A percentile compares a stretch with the other conserved stretches of the same genome.
These are phyloP conservation scores for Pelecanoides urinatrix DNA, from an alignment of 2,113 vertebrate species.

Conservation along the genomic window DNA sequence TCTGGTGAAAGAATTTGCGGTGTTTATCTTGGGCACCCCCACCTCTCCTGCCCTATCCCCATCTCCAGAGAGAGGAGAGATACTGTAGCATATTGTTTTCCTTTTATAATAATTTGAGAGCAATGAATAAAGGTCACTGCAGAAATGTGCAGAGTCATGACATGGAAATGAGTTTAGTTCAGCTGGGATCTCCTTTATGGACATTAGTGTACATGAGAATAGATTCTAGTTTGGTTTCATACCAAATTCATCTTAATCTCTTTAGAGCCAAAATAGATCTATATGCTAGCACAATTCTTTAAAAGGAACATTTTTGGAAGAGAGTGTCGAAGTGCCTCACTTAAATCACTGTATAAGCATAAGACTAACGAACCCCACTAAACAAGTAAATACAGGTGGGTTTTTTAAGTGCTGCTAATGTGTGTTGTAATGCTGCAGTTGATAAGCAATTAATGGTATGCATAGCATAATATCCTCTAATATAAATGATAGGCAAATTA, in stretches of 20 bases:
- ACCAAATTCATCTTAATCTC: background rate
- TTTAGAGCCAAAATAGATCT: background rate
- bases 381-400: background rate
- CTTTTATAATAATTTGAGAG: background rate
- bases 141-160: background rate
- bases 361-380: background rate
- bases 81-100: background rate
- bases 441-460: background rate
- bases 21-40: background rate
- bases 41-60: background rate
- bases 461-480: background rate
- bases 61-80: background rate
- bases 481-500: background rate
- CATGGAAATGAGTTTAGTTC: background rate
- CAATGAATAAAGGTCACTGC: background rate
- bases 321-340: background rate
- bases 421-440: background rate
- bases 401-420: background rate
- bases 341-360: background rate
- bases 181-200: background rate
- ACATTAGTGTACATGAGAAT: background rate
- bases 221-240: background rate
- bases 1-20: background rate
- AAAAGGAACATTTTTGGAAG: background rate
- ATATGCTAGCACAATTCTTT: background rate